Evolutionary conservation across 2,888 invertebrate species (phyloP).

Genomic region (Dryadula phaetusa): DNA sequence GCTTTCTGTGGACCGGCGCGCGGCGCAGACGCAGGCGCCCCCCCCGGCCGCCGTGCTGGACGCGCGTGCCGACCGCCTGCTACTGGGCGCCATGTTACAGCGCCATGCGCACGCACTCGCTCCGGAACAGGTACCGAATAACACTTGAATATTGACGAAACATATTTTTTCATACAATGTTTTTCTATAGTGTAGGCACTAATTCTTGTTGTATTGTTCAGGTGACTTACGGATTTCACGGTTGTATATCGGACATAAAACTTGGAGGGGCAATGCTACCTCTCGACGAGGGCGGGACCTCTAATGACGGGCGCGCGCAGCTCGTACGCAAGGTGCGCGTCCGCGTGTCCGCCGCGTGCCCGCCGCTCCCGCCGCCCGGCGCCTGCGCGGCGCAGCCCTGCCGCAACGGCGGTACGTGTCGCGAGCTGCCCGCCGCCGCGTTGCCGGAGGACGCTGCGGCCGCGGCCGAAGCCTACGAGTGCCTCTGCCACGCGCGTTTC

Average conservation of each 20-base stretch:
- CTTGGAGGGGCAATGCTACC: slow-evolving; percentile 91
- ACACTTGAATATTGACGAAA: no score
- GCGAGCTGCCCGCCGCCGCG: slow-evolving; percentile 62
- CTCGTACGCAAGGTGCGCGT: slow-evolving; percentile 68
- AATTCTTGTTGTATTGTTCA: slow-evolving; percentile 63
- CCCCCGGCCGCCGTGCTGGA: slow-evolving; percentile 93
- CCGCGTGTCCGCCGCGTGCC: slow-evolving; percentile 58
- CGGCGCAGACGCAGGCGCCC: slow-evolving; percentile 88
- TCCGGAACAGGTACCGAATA: slow-evolving; percentile 65
- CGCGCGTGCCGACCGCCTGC: slow-evolving; percentile 92
- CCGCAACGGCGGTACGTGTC: slow-evolving; percentile 85
- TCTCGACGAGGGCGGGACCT: slow-evolving; percentile 77
- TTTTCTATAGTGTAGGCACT: no score
- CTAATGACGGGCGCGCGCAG: slow-evolving; percentile 65
- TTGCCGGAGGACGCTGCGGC: slow-evolving; percentile 59
- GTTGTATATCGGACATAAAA: slow-evolving; percentile 95
- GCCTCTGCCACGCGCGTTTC: slow-evolving; percentile 91
- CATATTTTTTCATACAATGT: no score
- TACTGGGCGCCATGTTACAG: slow-evolving; percentile 92
- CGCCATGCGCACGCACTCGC: slow-evolving; percentile 89
- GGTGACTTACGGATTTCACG: slow-evolving; percentile 93
- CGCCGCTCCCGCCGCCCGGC: slow-evolving; percentile 64
- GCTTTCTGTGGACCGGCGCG: slow-evolving; percentile 91
- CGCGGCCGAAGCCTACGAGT: slow-evolving; percentile 86
- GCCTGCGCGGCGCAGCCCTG: slow-evolving; percentile 74